These are phyloP conservation scores for Dromococcyx pavoninus DNA, from an alignment of 2,797 vertebrate species.

Conservation along the genomic window DNA sequence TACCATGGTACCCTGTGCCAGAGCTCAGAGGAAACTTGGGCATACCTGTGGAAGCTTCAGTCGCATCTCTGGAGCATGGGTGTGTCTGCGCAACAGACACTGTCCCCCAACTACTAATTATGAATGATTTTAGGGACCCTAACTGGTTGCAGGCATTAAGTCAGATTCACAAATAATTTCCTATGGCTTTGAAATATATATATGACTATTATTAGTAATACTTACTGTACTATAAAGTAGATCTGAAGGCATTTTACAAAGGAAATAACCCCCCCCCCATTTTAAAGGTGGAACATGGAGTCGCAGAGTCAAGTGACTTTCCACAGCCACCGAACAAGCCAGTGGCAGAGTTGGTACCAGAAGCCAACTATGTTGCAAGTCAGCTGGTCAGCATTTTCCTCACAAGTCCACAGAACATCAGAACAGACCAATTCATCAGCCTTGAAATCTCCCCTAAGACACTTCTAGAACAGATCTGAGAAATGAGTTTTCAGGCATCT, in stretches of 20 bases:
- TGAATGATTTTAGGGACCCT: not conserved
- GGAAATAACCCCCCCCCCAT: not conserved
- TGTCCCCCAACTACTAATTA: not conserved
- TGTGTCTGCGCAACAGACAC: not conserved
- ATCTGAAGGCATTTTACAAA: not conserved
- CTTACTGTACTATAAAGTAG: not conserved
- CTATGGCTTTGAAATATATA: not conserved
- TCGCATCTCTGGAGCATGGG: not conserved
- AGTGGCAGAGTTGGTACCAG: not conserved
- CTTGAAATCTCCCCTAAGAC: not conserved
- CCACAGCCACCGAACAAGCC: not conserved
- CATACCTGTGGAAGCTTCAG: not conserved
- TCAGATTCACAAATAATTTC: not conserved
- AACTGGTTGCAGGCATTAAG: not conserved
- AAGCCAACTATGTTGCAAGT: not conserved
- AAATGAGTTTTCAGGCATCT: not conserved
- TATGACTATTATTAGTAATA: not conserved
- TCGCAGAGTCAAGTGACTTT: not conserved
- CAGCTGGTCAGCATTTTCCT: not conserved
- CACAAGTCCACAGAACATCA: not conserved
- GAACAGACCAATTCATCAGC: not conserved
- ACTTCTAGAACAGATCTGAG: not conserved
- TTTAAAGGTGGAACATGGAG: not conserved
- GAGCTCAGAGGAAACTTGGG: not conserved
- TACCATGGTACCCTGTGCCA: fast-evolving